Percentiles rank a stretch among this genome's conserved stretches.
Evolutionary conservation across 2,113 vertebrate species (phyloP).

Genomic region (Pithys albifrons): DNA sequence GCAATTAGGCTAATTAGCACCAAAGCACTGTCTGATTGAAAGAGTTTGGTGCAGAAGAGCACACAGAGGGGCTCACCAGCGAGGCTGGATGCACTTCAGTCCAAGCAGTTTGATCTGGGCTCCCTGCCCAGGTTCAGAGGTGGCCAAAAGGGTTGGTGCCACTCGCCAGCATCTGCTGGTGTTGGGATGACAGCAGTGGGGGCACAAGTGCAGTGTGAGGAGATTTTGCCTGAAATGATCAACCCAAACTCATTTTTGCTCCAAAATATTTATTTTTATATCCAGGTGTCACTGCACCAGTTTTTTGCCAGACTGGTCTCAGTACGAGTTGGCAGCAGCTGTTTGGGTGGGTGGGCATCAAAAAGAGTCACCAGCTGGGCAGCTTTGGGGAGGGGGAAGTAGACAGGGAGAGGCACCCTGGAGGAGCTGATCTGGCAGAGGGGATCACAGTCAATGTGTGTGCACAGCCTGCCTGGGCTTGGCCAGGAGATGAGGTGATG

Average conservation of each 20-base stretch:
- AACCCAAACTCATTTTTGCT: not conserved
- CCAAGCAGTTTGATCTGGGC: not conserved
- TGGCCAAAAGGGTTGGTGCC: not conserved
- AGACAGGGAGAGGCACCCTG: not conserved
- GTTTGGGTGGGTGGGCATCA: not conserved
- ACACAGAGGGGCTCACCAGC: not conserved
- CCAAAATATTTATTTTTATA: not conserved
- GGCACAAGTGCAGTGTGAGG: not conserved
- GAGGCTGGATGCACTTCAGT: not conserved
- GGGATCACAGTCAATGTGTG: fast-evolving
- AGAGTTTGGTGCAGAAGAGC: not conserved
- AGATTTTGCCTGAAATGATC: not conserved
- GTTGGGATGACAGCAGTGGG: not conserved
- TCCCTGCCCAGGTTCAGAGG: not conserved
- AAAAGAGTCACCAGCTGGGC: not conserved
- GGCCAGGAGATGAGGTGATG: fast-evolving
- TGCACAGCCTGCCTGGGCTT: not conserved
- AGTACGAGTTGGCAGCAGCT: fast-evolving
- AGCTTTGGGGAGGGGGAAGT: not conserved
- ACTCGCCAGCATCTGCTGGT: not conserved
- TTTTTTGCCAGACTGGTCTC: not conserved
- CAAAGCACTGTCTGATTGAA: not conserved
- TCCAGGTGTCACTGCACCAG: fast-evolving
- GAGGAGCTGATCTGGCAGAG: not conserved
- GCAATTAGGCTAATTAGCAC: slow-evolving; percentile 53